Conservation (phyloP, 2,797 vertebrate species). For the Manis pentadactyla region DNA sequence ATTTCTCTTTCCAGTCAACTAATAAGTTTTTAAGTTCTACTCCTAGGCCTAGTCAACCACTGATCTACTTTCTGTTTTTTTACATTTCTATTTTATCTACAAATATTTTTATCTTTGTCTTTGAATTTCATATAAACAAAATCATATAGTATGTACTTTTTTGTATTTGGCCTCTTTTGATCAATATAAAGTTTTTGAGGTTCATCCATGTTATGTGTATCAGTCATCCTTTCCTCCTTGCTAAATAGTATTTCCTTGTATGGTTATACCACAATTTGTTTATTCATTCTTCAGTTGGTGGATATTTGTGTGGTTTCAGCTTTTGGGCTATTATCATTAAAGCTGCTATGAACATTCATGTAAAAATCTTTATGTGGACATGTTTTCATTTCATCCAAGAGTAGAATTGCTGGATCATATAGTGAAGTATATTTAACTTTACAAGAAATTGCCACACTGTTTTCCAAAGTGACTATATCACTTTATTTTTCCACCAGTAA, state of each 20-base stretch:
- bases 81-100: too few relatives aligned
- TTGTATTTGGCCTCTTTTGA: background rate
- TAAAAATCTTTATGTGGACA: background rate
- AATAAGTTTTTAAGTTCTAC: background rate
- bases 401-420: background rate
- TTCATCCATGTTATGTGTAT: background rate
- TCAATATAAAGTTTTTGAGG: background rate
- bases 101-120: background rate
- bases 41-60: background rate
- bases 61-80: background rate
- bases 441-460: background rate
- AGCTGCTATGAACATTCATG: background rate
- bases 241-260: background rate
- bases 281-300: background rate
- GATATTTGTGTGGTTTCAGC: background rate
- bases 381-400: background rate
- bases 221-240: background rate
- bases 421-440: background rate
- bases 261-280: background rate
- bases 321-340: constrained; percentile 16
- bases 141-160: background rate
- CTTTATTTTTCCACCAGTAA: background rate
- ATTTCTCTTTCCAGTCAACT: background rate
- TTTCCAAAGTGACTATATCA: background rate
- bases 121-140: background rate